These are phyloP conservation scores for Sisyra nigra DNA, from an alignment of 2,888 invertebrate species.

Conservation along the genomic window DNA sequence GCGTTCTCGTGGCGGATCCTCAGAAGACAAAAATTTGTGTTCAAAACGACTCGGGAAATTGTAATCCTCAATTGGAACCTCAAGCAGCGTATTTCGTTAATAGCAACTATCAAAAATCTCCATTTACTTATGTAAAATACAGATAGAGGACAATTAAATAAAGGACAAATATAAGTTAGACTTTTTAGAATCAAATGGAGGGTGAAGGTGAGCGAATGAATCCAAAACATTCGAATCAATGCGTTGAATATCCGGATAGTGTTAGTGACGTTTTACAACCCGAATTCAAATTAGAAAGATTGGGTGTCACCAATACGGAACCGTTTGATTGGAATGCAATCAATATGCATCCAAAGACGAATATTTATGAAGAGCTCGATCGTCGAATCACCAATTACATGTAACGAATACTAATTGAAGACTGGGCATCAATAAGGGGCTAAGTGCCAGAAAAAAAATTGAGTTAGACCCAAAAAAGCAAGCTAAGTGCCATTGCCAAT, in stretches of 20 bases:
- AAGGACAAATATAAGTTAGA: no score
- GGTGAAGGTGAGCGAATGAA: not conserved
- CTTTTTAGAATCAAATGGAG: not conserved
- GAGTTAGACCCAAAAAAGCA: no score
- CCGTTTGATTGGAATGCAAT: constrained; percentile 47
- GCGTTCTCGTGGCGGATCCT: constrained; percentile 50
- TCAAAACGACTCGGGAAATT: constrained; percentile 16
- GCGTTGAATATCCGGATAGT: constrained; percentile 14
- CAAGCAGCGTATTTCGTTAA: not conserved
- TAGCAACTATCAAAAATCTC: no score
- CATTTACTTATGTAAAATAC: no score
- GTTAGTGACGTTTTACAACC: constrained; percentile 26
- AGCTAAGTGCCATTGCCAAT: no score
- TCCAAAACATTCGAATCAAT: no score
- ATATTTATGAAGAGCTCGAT: constrained; percentile 47
- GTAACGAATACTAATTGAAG: constrained; percentile 24
- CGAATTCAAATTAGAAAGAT: constrained; percentile 33
- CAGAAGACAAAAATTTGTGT: constrained; percentile 46
- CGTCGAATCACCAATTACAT: constrained; percentile 47
- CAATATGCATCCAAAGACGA: constrained; percentile 46
- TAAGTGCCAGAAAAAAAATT: no score
- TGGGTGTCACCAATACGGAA: constrained; percentile 38
- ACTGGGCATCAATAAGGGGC: no score
- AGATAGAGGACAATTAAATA: not conserved
- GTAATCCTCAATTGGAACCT: not conserved